Evolutionary conservation across 1,140 invertebrate species (phyloP), one percentile per base, ranked within the genome.

Genomic region (Octopus sinensis): DNA sequence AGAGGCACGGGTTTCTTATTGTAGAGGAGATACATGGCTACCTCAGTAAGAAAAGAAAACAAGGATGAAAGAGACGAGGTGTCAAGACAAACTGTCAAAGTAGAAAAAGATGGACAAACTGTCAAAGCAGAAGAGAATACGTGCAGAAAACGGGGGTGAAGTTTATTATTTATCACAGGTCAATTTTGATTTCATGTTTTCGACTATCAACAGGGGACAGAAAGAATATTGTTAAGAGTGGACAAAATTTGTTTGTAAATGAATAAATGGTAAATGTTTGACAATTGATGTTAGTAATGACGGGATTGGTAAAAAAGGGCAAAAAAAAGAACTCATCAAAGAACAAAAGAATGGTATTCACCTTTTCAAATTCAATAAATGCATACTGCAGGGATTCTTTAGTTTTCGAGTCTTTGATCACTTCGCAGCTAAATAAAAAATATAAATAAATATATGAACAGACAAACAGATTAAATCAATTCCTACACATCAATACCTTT

Each of bases 331-430:
- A 79, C 12, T 17, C 4, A 17, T 51, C 68, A 51, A 43, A 73
- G 53, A 17, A 71, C 30, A 12, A 1, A 68, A 71, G 56, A 80
- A 71, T n/a, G 5, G 43, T 80, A n/a, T 6, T 73, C 30, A 95
- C 94, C 83, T 98, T 95, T 83, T 95, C 96, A 93, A 99, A 99
- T 91, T 99, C 98, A 85, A 99, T 96, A 89, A 99, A 99, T 4
- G 97, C 98, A 91, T 99, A 99, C 88, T 99, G 98, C 78, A 99
- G 92, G 0, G 98, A 99, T 88, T 99, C 97, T 9, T 95, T 95
- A 4, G 96, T 95, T 88, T 96, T 95, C 82, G 95, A 94, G 90
- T 99, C 98, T 89, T 96, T 93, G 83, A 99, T 99, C 1, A 99
- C 96, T 93, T 99, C 98, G 93, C 98, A 99, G 84, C 94, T 94